These are phyloP conservation scores for Varanus salvator DNA, from an alignment of 2,113 vertebrate species.

Conservation along the genomic window DNA sequence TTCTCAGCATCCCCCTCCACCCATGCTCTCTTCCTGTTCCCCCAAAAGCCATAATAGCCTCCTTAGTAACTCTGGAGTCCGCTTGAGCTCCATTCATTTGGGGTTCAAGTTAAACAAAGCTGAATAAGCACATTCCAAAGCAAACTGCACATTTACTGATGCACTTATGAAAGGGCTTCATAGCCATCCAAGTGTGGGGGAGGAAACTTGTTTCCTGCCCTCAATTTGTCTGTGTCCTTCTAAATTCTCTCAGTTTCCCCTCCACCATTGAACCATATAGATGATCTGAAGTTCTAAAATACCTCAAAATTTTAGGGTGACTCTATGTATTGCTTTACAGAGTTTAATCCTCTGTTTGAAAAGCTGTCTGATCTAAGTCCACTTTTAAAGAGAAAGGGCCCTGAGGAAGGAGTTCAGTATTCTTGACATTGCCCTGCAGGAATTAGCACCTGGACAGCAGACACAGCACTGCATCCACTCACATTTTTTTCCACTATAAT, in stretches of 20 bases:
- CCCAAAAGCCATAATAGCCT: not conserved
- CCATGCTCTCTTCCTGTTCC: not conserved
- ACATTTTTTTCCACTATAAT: no score
- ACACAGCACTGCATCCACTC: no score
- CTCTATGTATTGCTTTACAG: no score
- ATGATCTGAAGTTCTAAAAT: not conserved
- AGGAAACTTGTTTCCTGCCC: slow-evolving; percentile 48
- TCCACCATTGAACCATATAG: not conserved
- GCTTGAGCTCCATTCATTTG: not conserved
- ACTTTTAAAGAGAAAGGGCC: no score
- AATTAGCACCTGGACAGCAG: no score
- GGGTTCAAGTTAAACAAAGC: slow-evolving; percentile 26
- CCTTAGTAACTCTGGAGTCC: not conserved
- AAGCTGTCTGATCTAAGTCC: no score
- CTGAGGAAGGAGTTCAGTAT: no score
- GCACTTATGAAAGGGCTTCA: slow-evolving; percentile 47
- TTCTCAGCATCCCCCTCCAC: not conserved
- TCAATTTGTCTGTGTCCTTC: slow-evolving; percentile 1
- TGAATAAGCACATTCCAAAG: slow-evolving; percentile 33
- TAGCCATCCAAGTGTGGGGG: slow-evolving; percentile 2
- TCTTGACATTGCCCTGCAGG: no score
- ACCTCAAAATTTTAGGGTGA: not conserved
- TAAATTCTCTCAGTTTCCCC: not conserved
- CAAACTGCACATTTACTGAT: slow-evolving; percentile 38
- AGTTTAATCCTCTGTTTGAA: no score